Percentiles rank a stretch among this genome's conserved stretches.
These are phyloP conservation scores for Phytoseiulus persimilis DNA, from an alignment of 2,888 invertebrate genomes.

Conservation along the genomic window DNA sequence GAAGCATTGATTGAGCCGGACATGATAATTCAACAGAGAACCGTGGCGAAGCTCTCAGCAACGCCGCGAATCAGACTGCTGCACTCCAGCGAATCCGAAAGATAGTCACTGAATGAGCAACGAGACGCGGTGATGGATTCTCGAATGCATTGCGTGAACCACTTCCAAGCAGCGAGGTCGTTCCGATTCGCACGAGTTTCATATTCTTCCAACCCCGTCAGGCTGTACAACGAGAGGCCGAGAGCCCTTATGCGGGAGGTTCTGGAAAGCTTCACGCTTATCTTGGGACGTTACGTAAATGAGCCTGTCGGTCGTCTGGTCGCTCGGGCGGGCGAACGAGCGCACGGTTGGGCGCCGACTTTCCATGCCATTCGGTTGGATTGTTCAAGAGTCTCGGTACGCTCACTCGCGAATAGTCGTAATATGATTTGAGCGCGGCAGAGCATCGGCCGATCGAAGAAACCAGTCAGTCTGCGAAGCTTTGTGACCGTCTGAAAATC, in stretches of 20 bases:
- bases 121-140: too few species aligned
- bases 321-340: background rate
- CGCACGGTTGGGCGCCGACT: background rate
- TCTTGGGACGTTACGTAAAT: background rate
- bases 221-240: background rate
- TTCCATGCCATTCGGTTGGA: background rate
- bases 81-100: too few species aligned
- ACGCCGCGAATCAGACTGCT: too few species aligned
- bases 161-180: background rate
- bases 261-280: background rate
- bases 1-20: too few species aligned
- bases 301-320: background rate
- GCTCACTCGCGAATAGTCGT: slow-evolving; percentile 5
- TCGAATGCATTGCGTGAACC: background rate
- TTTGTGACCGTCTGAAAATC: background rate
- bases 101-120: too few species aligned
- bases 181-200: background rate
- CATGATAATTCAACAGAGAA: too few species aligned
- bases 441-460: background rate
- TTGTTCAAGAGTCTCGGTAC: background rate
- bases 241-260: background rate
- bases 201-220: background rate
- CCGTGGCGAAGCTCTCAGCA: too few species aligned
- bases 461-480: background rate
- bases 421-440: background rate